phyloP scores from a whole-genome alignment of 1,140 invertebrate species.

The Meloidogyne floridensis region DNA sequence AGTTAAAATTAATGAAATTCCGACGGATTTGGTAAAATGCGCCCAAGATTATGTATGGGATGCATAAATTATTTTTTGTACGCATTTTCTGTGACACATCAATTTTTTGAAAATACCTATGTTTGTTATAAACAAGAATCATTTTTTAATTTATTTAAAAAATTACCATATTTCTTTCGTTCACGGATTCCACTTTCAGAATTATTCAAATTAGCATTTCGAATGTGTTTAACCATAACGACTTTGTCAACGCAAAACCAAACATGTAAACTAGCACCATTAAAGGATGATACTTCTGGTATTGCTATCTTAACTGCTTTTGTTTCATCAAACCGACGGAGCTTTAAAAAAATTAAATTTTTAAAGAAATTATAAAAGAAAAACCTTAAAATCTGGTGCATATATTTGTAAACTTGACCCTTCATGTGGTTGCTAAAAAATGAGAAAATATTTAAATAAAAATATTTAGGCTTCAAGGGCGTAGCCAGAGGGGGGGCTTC shows the following conservation, averaged over 20 bases:
- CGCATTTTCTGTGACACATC: too few species aligned
- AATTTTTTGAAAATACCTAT: too few species aligned
- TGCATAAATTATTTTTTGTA: too few species aligned
- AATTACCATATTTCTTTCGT: background rate
- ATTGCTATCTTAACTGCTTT: conserved; percentile 24
- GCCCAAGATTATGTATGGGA: too few species aligned
- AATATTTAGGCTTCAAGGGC: too few species aligned
- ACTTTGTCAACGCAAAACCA: conserved; percentile 31
- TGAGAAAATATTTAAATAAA: too few species aligned
- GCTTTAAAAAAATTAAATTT: background rate
- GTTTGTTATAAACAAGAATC: too few species aligned
- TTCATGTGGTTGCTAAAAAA: too few species aligned
- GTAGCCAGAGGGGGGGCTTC: too few species aligned
- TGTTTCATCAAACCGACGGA: conserved; percentile 22
- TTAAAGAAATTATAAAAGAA: background rate
- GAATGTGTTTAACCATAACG: conserved; percentile 21
- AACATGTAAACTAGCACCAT: conserved; percentile 15
- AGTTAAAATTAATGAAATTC: too few species aligned
- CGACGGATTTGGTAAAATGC: too few species aligned
- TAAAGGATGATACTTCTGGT: background rate
- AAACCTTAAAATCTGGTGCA: conserved; percentile 31
- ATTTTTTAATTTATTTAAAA: background rate
- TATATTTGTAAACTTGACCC: conserved; percentile 17
- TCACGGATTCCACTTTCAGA: background rate
- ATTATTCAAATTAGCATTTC: background rate